Evolutionary conservation across 2,888 invertebrate species (phyloP).

Genomic region (Tridacna gigas): DNA sequence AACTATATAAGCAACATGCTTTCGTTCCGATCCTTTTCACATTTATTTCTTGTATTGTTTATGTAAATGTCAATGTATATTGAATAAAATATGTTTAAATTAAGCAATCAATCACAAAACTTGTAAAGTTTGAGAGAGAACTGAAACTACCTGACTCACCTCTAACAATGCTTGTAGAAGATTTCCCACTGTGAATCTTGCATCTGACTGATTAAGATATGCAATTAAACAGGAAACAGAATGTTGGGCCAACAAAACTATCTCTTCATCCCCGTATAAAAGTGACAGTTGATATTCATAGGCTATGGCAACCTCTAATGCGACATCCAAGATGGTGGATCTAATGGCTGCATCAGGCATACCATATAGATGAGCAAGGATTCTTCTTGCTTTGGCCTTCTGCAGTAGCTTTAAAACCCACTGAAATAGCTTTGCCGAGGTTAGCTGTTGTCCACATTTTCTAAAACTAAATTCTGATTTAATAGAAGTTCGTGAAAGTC

Average conservation of each 20-base stretch:
- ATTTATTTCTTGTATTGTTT: too few relatives aligned
- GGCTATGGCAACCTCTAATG: slow-evolving; percentile 56
- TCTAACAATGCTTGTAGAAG: slow-evolving; percentile 67
- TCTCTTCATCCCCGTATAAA: slow-evolving; percentile 56
- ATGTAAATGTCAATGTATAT: too few relatives aligned
- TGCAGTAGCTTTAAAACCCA: slow-evolving; percentile 60
- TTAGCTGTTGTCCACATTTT: slow-evolving; percentile 47
- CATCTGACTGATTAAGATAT: slow-evolving; percentile 57
- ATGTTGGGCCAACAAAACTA: slow-evolving; percentile 60
- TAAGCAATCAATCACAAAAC: too few relatives aligned
- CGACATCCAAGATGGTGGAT: slow-evolving; percentile 50
- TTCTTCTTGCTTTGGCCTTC: slow-evolving; percentile 60
- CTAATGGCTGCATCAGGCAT: slow-evolving; percentile 55
- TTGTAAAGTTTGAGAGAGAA: too few relatives aligned
- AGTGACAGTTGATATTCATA: slow-evolving; percentile 69
- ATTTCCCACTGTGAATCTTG: slow-evolving; percentile 48
- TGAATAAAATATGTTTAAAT: too few relatives aligned
- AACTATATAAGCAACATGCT: too few relatives aligned
- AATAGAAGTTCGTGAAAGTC: slow-evolving; percentile 40
- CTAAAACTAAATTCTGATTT: slow-evolving; percentile 37
- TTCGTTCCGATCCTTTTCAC: too few relatives aligned
- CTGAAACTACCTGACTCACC: slow-evolving; percentile 22
- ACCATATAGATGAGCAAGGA: slow-evolving; percentile 58
- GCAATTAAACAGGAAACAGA: slow-evolving; percentile 62
- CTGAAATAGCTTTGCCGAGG: slow-evolving; percentile 37